Evolutionary conservation across 2,113 vertebrate species (phyloP).

Genomic region (Hippoglossus stenolepis): DNA sequence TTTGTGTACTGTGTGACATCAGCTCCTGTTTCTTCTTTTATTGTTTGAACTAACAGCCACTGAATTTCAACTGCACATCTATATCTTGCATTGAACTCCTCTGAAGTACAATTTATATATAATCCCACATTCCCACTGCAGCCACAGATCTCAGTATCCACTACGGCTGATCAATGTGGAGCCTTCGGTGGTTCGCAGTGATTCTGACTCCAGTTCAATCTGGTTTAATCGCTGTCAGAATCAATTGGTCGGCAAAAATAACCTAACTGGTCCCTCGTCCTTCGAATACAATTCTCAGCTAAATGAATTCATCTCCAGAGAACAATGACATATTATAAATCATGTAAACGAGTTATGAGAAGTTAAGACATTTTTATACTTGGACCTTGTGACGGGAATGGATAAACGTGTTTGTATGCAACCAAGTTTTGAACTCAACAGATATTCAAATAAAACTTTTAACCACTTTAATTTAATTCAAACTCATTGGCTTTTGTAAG

Average conservation of each 20-base stretch:
- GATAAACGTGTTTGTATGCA: background rate
- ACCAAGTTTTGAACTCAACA: background rate
- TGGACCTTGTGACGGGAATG: background rate
- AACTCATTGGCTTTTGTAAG: background rate
- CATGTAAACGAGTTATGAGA: background rate
- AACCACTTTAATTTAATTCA: background rate
- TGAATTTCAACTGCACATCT: background rate
- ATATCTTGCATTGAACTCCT: background rate
- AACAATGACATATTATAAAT: background rate
- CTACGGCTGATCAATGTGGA: constrained; percentile 32
- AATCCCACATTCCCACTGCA: background rate
- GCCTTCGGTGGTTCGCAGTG: constrained; percentile 4
- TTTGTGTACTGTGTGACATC: no score
- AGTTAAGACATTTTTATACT: no score
- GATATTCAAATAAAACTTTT: background rate
- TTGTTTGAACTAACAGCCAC: background rate
- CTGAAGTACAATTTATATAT: constrained; percentile 7
- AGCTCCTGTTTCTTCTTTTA: background rate
- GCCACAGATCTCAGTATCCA: constrained; percentile 16
- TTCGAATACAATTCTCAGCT: constrained; percentile 20
- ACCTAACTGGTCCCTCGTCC: background rate
- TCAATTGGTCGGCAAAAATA: constrained; percentile 4
- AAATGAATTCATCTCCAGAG: background rate
- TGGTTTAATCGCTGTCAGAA: background rate
- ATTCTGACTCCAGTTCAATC: constrained; percentile 33